Evolutionary conservation across 2,113 vertebrate genomes (phyloP).

Genomic region (Cacatua alba): DNA sequence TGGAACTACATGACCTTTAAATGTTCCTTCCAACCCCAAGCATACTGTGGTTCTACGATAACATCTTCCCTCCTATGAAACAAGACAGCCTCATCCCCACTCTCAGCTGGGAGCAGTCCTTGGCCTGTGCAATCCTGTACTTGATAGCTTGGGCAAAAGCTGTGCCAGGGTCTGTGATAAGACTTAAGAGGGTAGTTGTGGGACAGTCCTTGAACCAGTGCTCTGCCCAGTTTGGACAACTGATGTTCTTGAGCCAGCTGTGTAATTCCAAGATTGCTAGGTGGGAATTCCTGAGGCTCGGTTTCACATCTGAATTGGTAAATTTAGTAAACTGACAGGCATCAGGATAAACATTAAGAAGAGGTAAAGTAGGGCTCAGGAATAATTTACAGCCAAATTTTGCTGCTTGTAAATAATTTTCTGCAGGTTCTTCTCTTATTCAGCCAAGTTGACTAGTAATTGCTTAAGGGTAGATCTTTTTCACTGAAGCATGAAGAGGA

Average conservation of each 20-base stretch:
- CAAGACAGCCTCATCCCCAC: background rate
- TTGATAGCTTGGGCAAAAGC: background rate
- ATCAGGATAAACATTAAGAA: background rate
- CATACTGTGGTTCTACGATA: background rate
- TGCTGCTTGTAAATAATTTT: background rate
- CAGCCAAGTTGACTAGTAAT: background rate
- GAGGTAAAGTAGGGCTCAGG: background rate
- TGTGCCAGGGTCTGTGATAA: background rate
- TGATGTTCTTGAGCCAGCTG: background rate
- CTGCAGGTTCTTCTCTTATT: background rate
- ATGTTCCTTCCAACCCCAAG: background rate
- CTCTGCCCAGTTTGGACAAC: background rate
- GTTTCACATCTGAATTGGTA: background rate
- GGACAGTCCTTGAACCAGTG: background rate
- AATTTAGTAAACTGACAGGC: background rate
- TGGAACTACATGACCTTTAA: background rate
- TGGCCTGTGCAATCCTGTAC: background rate
- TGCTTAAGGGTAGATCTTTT: background rate
- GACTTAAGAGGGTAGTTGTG: background rate
- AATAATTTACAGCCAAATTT: background rate
- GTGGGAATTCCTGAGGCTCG: background rate
- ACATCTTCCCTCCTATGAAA: background rate
- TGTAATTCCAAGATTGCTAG: background rate
- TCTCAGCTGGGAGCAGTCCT: background rate
- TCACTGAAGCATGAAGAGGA: background rate